Evolutionary conservation across 2,888 invertebrate genomes (phyloP), one percentile per base, ranked within the genome.

Genomic region (Alitta virens): DNA sequence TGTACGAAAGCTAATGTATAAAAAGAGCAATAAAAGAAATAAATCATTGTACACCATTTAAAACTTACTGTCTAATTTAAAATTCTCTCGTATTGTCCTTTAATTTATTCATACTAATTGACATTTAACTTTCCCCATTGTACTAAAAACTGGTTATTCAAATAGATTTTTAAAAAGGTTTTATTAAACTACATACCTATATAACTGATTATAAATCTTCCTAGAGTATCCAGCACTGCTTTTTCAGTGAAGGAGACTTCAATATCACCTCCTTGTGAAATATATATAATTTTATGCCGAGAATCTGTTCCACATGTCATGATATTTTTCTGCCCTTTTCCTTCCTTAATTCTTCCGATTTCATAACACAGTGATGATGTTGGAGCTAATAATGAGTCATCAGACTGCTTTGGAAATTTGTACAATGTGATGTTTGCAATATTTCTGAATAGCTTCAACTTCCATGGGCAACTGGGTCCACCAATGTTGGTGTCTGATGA

Each of bases 121-220:
- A n/a, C n/a, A n/a, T n/a, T n/a, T n/a, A n/a, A n/a, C n/a, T n/a
- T n/a, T n/a, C n/a, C n/a, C n/a, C n/a, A n/a, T n/a, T n/a, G n/a
- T n/a, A n/a, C n/a, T n/a, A n/a, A n/a, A n/a, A n/a, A n/a, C n/a
- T n/a, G n/a, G n/a, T n/a, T n/a, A n/a, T n/a, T n/a, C n/a, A n/a
- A n/a, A n/a, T n/a, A n/a, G n/a, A n/a, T n/a, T n/a, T n/a, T n/a
- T n/a, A n/a, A n/a, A n/a, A n/a, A n/a, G n/a, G n/a, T n/a, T n/a
- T n/a, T n/a, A n/a, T n/a, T n/a, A n/a, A n/a, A n/a, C n/a, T n/a
- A n/a, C n/a, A 1, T n/a, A 33, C 33, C 33, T 33, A 59, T 55
- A 40, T 55, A 64, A 25, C 51, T 58, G 33, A 64, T n/a, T 16
- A 64, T 40, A 43, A 64, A 62, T 25, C 52, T 57, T 23, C 46